A percentile compares a stretch with the other conserved stretches of the same genome.
Conservation (phyloP, 64 coral and sea anemone species). For the Montipora cactus region DNA sequence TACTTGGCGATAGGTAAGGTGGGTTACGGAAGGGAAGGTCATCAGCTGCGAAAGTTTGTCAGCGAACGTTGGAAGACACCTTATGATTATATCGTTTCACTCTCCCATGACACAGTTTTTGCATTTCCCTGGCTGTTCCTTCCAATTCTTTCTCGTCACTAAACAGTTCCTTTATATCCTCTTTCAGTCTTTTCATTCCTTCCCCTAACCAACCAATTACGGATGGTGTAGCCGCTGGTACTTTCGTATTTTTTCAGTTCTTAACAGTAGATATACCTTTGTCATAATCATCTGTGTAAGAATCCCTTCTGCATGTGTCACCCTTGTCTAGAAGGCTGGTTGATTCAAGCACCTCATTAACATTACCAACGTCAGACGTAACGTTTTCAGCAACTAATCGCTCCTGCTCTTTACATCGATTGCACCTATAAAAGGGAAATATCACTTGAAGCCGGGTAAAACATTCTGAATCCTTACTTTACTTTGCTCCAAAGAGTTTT, state of each 20-base stretch:
- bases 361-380: neutral
- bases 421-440: neutral
- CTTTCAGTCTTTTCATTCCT: too few relatives aligned
- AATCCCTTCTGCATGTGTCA: neutral
- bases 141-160: neutral
- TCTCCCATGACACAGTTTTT: too few relatives aligned
- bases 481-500: neutral
- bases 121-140: neutral
- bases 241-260: neutral
- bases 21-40: too few relatives aligned
- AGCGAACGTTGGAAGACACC: too few relatives aligned
- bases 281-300: neutral
- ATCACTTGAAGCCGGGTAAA: neutral
- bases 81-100: too few relatives aligned
- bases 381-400: neutral
- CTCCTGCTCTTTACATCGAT: constrained; percentile 28
- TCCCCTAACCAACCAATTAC: too few relatives aligned
- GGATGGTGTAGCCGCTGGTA: too few relatives aligned
- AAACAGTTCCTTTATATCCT: too few relatives aligned
- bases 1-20: too few relatives aligned
- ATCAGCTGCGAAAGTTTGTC: too few relatives aligned
- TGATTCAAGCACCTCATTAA: constrained; percentile 13
- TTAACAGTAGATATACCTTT: neutral
- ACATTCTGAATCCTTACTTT: neutral
- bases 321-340: constrained; percentile 15